Percentiles rank a stretch among this genome's conserved stretches.
phyloP scores from a whole-genome alignment of 2,888 invertebrate genomes.

The Eudemis profundana region DNA sequence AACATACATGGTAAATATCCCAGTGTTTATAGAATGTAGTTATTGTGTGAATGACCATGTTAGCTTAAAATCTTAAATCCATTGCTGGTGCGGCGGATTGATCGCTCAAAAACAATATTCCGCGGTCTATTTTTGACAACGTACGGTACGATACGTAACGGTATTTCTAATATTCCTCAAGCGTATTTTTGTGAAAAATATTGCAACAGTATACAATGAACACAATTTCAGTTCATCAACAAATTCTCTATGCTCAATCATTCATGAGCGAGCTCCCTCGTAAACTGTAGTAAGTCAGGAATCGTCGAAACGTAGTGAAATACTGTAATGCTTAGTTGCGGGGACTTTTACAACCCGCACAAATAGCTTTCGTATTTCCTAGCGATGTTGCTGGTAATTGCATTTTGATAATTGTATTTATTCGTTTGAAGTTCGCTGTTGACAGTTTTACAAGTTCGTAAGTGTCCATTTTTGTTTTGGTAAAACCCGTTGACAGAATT shows the following conservation, averaged over 20 bases:
- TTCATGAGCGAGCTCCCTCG: not conserved
- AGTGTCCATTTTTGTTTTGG: not conserved
- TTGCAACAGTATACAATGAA: too few relatives aligned
- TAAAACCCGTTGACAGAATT: too few relatives aligned
- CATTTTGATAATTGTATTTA: conserved; percentile 16
- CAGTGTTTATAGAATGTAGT: too few relatives aligned
- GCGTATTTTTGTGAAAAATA: too few relatives aligned
- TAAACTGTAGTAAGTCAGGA: not conserved
- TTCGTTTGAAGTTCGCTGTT: not conserved
- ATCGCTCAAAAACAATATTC: too few relatives aligned
- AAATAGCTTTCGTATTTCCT: not conserved
- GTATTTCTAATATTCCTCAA: too few relatives aligned
- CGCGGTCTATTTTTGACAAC: too few relatives aligned
- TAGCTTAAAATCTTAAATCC: too few relatives aligned
- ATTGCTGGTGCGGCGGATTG: too few relatives aligned
- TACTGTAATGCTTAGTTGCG: conserved; percentile 9
- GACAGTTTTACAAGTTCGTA: not conserved
- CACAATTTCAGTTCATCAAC: not conserved
- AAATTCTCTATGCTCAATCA: conserved; percentile 2
- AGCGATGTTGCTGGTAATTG: conserved; percentile 9
- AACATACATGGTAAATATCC: too few relatives aligned
- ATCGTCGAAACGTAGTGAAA: conserved; percentile 17
- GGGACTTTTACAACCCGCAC: conserved; percentile 1
- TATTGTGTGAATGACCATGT: too few relatives aligned
- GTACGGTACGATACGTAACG: too few relatives aligned